Percentiles rank a stretch among this genome's conserved stretches.
Evolutionary conservation across 2,888 invertebrate genomes (phyloP).

Genomic region (Odontocerum albicorne): DNA sequence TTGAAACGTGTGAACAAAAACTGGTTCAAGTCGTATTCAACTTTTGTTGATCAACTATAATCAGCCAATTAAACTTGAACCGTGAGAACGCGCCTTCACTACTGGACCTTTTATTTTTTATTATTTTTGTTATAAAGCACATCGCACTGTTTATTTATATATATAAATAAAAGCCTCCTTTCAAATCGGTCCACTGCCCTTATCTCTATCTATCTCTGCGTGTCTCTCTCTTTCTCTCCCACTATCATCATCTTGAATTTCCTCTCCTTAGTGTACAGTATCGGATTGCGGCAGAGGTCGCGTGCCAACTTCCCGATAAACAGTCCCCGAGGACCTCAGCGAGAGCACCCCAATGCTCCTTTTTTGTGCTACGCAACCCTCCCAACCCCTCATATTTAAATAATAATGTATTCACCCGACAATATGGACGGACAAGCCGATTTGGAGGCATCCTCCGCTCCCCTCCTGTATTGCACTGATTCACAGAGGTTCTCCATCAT

Average conservation of each 20-base stretch:
- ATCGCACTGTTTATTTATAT: not conserved
- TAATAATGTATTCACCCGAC: constrained; percentile 20
- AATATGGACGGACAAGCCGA: constrained; percentile 16
- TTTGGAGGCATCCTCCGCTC: not conserved
- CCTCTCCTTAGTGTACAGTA: not conserved
- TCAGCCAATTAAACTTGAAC: too few species aligned
- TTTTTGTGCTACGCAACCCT: constrained; percentile 1
- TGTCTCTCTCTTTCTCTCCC: not conserved
- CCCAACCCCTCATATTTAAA: constrained; percentile 4
- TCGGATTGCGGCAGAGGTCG: constrained; percentile 11
- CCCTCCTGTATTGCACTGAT: too few species aligned
- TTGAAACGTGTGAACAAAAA: too few species aligned
- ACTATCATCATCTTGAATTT: too few species aligned
- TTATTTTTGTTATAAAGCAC: not conserved
- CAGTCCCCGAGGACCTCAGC: constrained; percentile 35
- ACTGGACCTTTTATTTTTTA: too few species aligned
- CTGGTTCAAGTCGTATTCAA: too few species aligned
- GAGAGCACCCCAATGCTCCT: constrained; percentile 22
- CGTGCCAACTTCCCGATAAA: constrained; percentile 26
- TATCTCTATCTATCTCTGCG: too few species aligned
- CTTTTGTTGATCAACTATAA: too few species aligned
- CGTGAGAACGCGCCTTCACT: too few species aligned
- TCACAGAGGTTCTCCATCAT: too few species aligned
- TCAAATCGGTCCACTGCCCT: not conserved
- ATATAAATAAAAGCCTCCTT: not conserved